Evolutionary conservation across 2,113 vertebrate species (phyloP).

Genomic region (Setophaga petechia): DNA sequence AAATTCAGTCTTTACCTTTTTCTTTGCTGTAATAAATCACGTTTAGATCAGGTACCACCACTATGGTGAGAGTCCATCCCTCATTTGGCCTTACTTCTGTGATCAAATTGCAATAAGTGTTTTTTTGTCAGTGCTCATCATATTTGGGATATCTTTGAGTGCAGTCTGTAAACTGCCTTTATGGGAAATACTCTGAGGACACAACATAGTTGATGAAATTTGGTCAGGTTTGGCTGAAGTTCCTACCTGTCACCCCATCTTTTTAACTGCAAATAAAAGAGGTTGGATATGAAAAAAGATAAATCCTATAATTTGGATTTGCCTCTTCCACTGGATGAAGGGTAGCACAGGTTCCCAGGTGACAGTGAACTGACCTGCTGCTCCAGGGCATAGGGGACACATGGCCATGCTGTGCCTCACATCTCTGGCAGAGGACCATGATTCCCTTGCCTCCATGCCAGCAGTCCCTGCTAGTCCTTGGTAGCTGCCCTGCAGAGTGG

Average conservation of each 20-base stretch:
- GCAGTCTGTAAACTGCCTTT: neutral
- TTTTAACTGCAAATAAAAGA: neutral
- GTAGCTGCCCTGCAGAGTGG: neutral
- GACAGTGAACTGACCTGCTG: neutral
- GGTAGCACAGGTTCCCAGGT: neutral
- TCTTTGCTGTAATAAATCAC: neutral
- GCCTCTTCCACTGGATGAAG: neutral
- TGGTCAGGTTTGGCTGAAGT: neutral
- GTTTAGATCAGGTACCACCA: neutral
- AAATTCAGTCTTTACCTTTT: neutral
- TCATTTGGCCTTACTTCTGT: neutral
- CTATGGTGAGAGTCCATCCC: fast-evolving
- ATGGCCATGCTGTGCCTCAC: fast-evolving
- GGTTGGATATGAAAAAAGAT: neutral
- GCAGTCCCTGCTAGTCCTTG: fast-evolving
- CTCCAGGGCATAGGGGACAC: neutral
- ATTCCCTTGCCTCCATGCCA: neutral
- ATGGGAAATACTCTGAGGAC: neutral
- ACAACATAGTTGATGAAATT: neutral
- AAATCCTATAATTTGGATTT: neutral
- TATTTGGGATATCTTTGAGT: neutral
- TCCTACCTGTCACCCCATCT: neutral
- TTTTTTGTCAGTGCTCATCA: neutral
- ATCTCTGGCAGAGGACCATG: neutral
- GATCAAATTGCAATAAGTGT: neutral